Percentiles rank a stretch among this genome's conserved stretches.
Conservation (phyloP, 1,140 invertebrate genomes). For the Pseudomyrmex dendroicus region DNA sequence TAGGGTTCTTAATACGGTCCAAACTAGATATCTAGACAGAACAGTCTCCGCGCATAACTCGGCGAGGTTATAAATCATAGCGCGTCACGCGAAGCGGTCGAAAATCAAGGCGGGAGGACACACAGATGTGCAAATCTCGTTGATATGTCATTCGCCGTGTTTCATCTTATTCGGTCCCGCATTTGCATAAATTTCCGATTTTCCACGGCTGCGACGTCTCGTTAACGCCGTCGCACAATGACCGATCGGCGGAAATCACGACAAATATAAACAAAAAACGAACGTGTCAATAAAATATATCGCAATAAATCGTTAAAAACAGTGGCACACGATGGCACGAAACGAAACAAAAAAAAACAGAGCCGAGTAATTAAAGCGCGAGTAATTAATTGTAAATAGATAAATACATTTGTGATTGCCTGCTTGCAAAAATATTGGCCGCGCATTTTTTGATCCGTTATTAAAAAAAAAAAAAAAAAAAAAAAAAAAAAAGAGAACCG, state of each 20-base stretch:
- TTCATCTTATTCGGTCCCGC: slow-evolving; percentile 39
- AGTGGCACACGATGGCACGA: not conserved
- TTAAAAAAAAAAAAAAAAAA: not conserved
- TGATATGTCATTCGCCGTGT: slow-evolving; percentile 38
- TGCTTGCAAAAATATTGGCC: too few species aligned
- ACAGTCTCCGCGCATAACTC: slow-evolving; percentile 38
- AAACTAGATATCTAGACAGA: slow-evolving; percentile 36
- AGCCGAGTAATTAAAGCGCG: not conserved
- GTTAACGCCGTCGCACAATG: not conserved
- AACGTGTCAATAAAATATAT: not conserved
- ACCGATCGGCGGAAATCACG: not conserved
- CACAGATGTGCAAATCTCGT: slow-evolving; percentile 45
- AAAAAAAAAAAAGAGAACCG: not conserved
- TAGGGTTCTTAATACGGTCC: slow-evolving; percentile 46
- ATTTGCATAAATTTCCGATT: slow-evolving; percentile 43
- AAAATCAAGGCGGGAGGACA: slow-evolving; percentile 26
- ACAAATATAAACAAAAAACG: not conserved
- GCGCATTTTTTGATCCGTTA: not conserved
- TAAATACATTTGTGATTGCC: too few species aligned
- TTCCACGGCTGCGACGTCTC: not conserved
- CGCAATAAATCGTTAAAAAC: not conserved
- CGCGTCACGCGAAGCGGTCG: slow-evolving; percentile 24
- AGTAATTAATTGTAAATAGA: too few species aligned
- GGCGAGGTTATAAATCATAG: slow-evolving; percentile 45
- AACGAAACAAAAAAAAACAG: not conserved